These are phyloP conservation scores for Drosophila cognata DNA, from an alignment of 2,888 invertebrate species.

Conservation along the genomic window DNA sequence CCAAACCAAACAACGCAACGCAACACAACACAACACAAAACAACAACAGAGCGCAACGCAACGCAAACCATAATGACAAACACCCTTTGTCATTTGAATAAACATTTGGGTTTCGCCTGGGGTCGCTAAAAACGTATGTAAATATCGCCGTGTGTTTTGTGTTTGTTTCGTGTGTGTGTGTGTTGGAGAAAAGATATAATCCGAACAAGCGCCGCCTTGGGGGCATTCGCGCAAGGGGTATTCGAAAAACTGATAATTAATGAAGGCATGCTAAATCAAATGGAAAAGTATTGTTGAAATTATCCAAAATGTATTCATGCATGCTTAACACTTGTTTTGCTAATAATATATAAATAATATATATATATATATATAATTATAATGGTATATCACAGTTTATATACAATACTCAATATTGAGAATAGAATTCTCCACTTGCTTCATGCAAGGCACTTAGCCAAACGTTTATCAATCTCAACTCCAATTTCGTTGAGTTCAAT, in stretches of 20 bases:
- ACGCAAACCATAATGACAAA: slow-evolving; percentile 19
- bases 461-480: neutral
- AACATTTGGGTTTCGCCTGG: slow-evolving; percentile 59
- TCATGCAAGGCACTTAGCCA: neutral
- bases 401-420: neutral
- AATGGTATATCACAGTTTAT: too few relatives aligned
- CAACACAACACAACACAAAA: neutral
- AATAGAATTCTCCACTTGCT: neutral
- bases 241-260: neutral
- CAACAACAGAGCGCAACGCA: slow-evolving; percentile 1
- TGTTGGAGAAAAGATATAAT: slow-evolving; percentile 6
- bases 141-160: slow-evolving; percentile 40
- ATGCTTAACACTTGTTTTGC: neutral
- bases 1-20: neutral
- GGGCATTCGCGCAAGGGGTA: slow-evolving; percentile 35
- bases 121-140: slow-evolving; percentile 71
- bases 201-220: slow-evolving; percentile 17
- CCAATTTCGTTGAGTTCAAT: neutral
- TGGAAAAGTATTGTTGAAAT: neutral
- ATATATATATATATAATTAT: too few relatives aligned
- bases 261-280: neutral
- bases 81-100: slow-evolving; percentile 63
- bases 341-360: too few relatives aligned
- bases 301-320: neutral
- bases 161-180: neutral